Evolutionary conservation across 2,888 invertebrate genomes (phyloP), one percentile per base, ranked within the genome.

Genomic region (Melangyna quadrimaculata): DNA sequence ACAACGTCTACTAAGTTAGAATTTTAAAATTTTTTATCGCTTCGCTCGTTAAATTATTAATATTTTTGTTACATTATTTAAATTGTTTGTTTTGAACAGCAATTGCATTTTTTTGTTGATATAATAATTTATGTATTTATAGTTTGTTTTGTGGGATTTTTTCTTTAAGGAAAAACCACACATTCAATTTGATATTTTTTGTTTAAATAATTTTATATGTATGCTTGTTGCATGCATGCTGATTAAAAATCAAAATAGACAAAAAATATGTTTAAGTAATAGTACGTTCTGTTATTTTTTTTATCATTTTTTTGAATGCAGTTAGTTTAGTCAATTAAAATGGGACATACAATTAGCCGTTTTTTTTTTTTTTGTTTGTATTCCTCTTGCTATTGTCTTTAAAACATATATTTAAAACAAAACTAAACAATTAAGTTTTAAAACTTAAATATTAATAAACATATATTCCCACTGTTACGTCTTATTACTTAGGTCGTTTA

Each of bases 401-500:
- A 59, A 37, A 59, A 29, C 22, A 29, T 37, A 51, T 45, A 63
- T 61, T 45, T 27, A 19, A 80, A 73, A 83, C 43, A 73, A 67
- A 70, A 51, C 43, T 51, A 70, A 70, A 81, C 59, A 43, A 59
- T 75, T 75, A 78, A 70, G 57, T 51, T 59, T 55, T 57, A 79
- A 72, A 86, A 70, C 90, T 91, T 91, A 92, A 89, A 92, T 92
- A 91, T 92, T 92, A 90, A 92, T 92, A 89, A 92, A 92, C 91
- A 92, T 91, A 89, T 91, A 89, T 91, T 92, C 92, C 92, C 92
- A 92, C 91, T 92, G 92, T 92, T 92, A 92, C 92, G 92, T 92
- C 89, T 92, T 92, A 88, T 90, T 92, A 87, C 89, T 91, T 88
- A 91, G 88, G 88, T 92, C 92, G 89, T 90, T 92, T 90, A 90